These are phyloP conservation scores for Periophthalmodon schlosseri DNA, from an alignment of 2,113 vertebrate genomes.

Conservation along the genomic window DNA sequence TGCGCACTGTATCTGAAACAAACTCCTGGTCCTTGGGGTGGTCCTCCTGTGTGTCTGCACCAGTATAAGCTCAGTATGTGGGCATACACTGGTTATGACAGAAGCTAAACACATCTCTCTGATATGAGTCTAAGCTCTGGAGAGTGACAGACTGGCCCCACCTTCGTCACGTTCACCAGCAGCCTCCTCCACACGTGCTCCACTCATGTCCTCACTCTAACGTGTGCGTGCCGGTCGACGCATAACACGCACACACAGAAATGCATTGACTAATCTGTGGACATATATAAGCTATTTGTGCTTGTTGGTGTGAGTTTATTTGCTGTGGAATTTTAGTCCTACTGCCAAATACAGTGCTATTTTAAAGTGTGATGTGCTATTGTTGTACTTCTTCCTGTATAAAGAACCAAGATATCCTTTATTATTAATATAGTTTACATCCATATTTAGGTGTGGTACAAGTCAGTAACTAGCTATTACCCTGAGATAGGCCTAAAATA, in stretches of 20 bases:
- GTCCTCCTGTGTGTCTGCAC: background rate
- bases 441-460: background rate
- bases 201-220: slow-evolving; percentile 25
- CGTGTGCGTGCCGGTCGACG: background rate
- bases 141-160: slow-evolving; percentile 43
- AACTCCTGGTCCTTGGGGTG: background rate
- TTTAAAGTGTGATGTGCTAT: background rate
- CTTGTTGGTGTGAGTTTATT: background rate
- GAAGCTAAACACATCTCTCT: slow-evolving; percentile 57
- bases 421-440: background rate
- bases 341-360: background rate
- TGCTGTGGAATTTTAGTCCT: background rate
- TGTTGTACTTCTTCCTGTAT: background rate
- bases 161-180: slow-evolving; percentile 42
- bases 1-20: background rate
- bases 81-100: slow-evolving; percentile 54
- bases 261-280: background rate
- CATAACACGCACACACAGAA: background rate
- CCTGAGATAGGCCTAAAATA: too few species aligned
- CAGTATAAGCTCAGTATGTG: slow-evolving; percentile 38
- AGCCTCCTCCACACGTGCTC: slow-evolving; percentile 38
- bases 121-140: slow-evolving; percentile 28
- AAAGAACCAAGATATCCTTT: background rate
- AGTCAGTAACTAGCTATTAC: too few species aligned
- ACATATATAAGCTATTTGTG: background rate